Evolutionary conservation across 2,888 invertebrate species (phyloP), one percentile per base, ranked within the genome.

Genomic region (Hydrotaea diabolus): DNA sequence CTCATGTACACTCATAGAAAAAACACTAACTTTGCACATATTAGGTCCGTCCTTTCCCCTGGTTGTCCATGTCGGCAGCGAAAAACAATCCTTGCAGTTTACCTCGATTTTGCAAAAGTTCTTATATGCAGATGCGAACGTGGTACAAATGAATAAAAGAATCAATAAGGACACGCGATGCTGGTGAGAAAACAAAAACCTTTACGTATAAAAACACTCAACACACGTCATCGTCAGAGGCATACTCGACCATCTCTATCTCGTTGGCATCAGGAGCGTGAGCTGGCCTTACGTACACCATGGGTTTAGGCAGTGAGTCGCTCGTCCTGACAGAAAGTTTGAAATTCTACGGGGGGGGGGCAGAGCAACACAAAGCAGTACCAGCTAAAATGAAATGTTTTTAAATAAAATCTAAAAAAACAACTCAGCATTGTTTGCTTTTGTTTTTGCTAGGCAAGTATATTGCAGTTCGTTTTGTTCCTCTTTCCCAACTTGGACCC

Each of bases 361-460:
- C 43, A 73, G n/a, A n/a, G n/a, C n/a, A n/a, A n/a, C 77, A 23
- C 21, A 69, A 82, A 85, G 77, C 82, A 82, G 85, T 79, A 76
- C 85, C 82, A 85, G 85, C 85, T 85, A 82, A 82, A 82, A 84
- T 72, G 55, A 78, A 82, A 80, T 78, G 19, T 76, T 69, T 82
- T 82, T 76, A 78, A 82, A 85, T 82, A 79, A 85, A 82, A 85
- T 85, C 77, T 82, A 82, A 73, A 85, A 85, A 49, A 84, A 81
- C 17, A 59, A 69, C 77, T 79, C 31, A 85, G 82, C 73, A 53
- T 64, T 31, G 71, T 82, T 66, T 76, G 57, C 2, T 64, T 17
- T 73, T 73, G 66, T 55, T 64, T 17, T 59, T 19, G 13, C 31
- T 15, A 43, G 3, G 15, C 43, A 31, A 3, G 49, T 13, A n/a